A percentile compares a stretch with the other conserved stretches of the same genome.
These are phyloP conservation scores for Rynchops niger DNA, from an alignment of 2,113 vertebrate genomes.

Conservation along the genomic window DNA sequence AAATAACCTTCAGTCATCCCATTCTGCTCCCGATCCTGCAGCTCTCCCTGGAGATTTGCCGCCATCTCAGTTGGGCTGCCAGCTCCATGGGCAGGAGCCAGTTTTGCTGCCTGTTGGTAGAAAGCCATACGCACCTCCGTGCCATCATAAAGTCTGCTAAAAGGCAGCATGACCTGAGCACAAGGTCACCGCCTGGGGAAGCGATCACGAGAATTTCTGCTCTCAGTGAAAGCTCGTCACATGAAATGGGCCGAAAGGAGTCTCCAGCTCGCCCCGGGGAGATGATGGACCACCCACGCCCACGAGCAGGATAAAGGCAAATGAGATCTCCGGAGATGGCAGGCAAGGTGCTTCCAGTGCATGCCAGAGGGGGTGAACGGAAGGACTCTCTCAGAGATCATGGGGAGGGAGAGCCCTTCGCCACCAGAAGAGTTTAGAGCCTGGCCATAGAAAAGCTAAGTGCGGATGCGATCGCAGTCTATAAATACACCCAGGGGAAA, in stretches of 20 bases:
- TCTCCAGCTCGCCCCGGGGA: not conserved
- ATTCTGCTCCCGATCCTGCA: not conserved
- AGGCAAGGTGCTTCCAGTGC: not conserved
- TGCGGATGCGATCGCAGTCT: not conserved
- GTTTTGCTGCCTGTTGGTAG: not conserved
- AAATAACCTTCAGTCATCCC: not conserved
- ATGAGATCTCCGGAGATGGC: not conserved
- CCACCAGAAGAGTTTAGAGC: not conserved
- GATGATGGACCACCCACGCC: not conserved
- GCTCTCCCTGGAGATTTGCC: not conserved
- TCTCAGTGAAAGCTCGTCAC: not conserved
- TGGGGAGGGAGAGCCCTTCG: not conserved
- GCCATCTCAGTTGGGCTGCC: not conserved
- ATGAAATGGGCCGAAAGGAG: not conserved
- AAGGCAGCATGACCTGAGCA: not conserved
- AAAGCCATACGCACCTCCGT: not conserved
- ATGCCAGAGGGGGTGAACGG: not conserved
- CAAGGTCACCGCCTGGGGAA: not conserved
- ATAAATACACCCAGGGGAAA: conserved; percentile 1
- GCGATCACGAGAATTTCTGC: not conserved
- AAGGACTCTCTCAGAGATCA: not conserved
- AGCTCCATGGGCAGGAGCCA: not conserved
- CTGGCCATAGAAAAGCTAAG: not conserved
- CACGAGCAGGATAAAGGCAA: not conserved
- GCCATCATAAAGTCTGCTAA: not conserved